Percentiles rank a stretch among this genome's conserved stretches.
Evolutionary conservation across 2,888 invertebrate genomes (phyloP).

Genomic region (Rhagophthalmus giganteus): DNA sequence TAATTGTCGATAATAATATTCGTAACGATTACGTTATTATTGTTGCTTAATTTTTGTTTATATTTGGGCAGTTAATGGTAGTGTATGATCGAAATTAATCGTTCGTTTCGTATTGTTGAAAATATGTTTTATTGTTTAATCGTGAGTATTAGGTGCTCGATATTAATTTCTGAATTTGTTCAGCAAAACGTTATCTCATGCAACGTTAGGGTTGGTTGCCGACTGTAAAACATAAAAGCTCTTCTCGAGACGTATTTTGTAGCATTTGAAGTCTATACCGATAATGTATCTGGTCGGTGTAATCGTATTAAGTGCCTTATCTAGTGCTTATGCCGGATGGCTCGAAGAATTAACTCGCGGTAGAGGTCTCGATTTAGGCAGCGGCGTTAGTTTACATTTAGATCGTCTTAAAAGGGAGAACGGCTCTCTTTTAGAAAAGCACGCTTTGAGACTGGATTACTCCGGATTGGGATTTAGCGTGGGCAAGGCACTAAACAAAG

Average conservation of each 20-base stretch:
- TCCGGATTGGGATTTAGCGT: slow-evolving; percentile 60
- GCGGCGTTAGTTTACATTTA: slow-evolving; percentile 43
- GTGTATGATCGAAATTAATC: no score
- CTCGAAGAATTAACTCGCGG: slow-evolving; percentile 41
- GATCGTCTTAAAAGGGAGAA: slow-evolving; percentile 39
- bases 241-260: slow-evolving; percentile 27
- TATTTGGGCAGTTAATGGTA: no score
- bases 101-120: no score
- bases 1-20: no score
- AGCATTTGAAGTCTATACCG: slow-evolving; percentile 39
- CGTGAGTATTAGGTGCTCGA: no score
- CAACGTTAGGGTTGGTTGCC: slow-evolving; percentile 52
- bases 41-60: no score
- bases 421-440: slow-evolving; percentile 57
- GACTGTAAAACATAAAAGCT: slow-evolving; percentile 48
- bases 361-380: slow-evolving; percentile 42
- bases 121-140: no score
- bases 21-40: no score
- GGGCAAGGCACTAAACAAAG: slow-evolving; percentile 56
- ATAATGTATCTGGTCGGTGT: slow-evolving; percentile 42
- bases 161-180: neutral
- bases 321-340: slow-evolving; percentile 36
- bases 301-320: slow-evolving; percentile 35
- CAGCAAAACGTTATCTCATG: slow-evolving; percentile 28
- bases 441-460: slow-evolving; percentile 61